Conservation (phyloP, 2,888 invertebrate species). For the Sarcophaga rosellei region DNA sequence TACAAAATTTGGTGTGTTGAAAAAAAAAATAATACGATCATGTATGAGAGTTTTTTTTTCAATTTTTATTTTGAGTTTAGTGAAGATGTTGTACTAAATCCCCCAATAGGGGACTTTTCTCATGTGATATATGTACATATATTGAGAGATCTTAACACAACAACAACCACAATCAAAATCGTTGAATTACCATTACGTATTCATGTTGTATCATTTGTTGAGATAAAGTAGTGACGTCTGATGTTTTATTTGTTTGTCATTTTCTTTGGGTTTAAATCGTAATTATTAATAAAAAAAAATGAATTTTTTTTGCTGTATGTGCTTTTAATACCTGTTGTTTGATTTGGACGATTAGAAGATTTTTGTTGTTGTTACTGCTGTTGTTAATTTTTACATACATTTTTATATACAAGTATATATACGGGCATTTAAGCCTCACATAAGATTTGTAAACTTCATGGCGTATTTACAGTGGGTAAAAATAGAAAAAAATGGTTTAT, state of each 20-base stretch:
- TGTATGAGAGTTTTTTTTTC: constrained; percentile 4
- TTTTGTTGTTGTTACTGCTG: constrained; percentile 15
- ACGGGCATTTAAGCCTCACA: too few relatives aligned
- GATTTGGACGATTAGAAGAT: constrained; percentile 14
- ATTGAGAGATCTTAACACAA: neutral
- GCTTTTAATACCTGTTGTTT: constrained; percentile 14
- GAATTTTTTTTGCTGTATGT: neutral
- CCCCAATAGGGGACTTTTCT: constrained; percentile 19
- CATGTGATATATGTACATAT: neutral
- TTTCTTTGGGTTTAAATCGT: too few relatives aligned
- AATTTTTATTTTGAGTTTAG: neutral
- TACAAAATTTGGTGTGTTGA: constrained; percentile 2
- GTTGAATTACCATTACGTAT: too few relatives aligned
- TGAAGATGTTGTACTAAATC: neutral
- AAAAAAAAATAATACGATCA: constrained; percentile 23
- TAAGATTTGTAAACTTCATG: too few relatives aligned
- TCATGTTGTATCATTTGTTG: too few relatives aligned
- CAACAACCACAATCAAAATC: too few relatives aligned
- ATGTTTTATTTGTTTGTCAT: too few relatives aligned
- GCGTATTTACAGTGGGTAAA: too few relatives aligned
- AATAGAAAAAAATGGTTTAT: too few relatives aligned
- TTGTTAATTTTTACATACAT: neutral
- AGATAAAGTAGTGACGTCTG: too few relatives aligned
- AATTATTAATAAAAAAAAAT: too few relatives aligned
- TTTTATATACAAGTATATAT: too few relatives aligned